Evolutionary conservation across 2,797 vertebrate genomes (phyloP).

Genomic region (Aldrovandia affinis): DNA sequence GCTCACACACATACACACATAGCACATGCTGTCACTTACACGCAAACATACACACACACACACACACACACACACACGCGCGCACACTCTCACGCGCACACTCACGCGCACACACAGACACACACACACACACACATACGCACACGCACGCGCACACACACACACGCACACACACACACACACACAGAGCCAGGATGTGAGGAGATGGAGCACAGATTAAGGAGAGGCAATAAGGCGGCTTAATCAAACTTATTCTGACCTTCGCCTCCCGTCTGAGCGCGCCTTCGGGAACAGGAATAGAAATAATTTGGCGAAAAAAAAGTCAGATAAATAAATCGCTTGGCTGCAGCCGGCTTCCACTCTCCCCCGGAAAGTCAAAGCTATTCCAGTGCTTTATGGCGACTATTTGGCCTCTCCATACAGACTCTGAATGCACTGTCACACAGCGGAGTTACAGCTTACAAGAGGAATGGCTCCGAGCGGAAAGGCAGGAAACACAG

Average conservation of each 20-base stretch:
- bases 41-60: no score
- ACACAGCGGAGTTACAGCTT: not conserved
- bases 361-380: not conserved
- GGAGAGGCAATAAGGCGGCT: not conserved
- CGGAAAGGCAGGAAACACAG: not conserved
- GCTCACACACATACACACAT: no score
- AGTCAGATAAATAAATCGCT: not conserved
- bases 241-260: conserved; percentile 2
- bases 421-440: not conserved
- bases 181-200: not conserved
- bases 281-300: not conserved
- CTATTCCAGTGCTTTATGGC: conserved; percentile 24
- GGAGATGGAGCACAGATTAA: not conserved
- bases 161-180: no score
- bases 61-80: no score
- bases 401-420: not conserved
- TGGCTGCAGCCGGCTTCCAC: not conserved
- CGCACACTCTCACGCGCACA: not conserved
- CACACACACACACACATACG: no score
- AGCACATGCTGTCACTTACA: not conserved
- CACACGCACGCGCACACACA: no score
- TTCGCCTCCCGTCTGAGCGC: not conserved
- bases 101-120: not conserved
- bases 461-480: not conserved
- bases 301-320: not conserved